Conservation (phyloP, 2,113 vertebrate genomes). For the Tachysurus fulvidraco region DNA sequence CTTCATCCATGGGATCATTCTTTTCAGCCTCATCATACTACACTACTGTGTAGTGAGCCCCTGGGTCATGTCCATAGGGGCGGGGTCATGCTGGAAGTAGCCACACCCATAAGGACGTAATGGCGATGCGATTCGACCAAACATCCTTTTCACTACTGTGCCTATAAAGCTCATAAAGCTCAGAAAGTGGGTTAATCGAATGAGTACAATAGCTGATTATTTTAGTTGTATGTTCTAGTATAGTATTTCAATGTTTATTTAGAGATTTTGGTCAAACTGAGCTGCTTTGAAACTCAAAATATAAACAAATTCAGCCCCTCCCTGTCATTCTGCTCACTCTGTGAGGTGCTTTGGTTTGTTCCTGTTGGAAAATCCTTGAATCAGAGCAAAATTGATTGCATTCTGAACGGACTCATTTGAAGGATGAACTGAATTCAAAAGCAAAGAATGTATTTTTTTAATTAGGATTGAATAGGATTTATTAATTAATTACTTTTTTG, state of each 20-base stretch:
- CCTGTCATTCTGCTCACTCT: not conserved
- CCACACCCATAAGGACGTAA: not conserved
- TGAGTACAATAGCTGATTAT: not conserved
- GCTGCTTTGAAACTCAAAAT: constrained; percentile 23
- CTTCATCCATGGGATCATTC: not conserved
- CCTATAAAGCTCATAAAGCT: not conserved
- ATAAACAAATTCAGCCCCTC: not conserved
- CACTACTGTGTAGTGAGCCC: not conserved
- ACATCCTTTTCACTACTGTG: not conserved
- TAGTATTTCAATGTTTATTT: not conserved
- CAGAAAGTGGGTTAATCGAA: not conserved
- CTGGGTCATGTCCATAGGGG: not conserved
- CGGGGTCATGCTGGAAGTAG: not conserved
- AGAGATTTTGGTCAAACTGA: not conserved
- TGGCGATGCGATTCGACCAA: no score
- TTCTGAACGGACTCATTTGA: not conserved
- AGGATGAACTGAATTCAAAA: not conserved
- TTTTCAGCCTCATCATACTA: not conserved
- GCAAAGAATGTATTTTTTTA: no score
- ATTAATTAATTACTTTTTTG: no score
- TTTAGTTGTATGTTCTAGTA: not conserved
- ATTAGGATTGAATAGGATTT: no score
- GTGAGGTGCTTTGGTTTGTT: not conserved
- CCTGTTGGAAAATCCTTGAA: not conserved
- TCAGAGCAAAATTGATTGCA: not conserved